Conservation (phyloP, 2,888 invertebrate genomes). For the Harpagoxenus sublaevis region DNA sequence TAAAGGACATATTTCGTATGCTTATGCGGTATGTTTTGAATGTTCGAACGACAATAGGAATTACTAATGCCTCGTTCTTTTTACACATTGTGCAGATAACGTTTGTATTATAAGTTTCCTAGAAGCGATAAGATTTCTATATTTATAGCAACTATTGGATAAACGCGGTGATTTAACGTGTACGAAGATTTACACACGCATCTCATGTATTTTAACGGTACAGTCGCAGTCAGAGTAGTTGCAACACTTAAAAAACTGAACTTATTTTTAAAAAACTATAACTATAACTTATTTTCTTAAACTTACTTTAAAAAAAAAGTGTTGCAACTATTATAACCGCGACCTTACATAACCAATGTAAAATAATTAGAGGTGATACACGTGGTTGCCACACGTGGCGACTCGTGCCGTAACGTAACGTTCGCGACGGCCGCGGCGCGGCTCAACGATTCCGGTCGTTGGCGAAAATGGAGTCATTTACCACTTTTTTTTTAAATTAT, state of each 20-base stretch:
- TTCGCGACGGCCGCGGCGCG: background rate
- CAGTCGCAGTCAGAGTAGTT: too few species aligned
- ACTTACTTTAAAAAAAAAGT: too few species aligned
- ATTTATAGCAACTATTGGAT: background rate
- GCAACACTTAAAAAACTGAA: too few species aligned
- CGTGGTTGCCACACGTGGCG: background rate
- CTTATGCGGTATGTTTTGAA: background rate
- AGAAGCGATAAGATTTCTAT: conserved; percentile 27
- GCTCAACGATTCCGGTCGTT: background rate
- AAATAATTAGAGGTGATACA: background rate
- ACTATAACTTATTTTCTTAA: too few species aligned
- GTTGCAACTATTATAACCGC: too few species aligned
- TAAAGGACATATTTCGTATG: background rate
- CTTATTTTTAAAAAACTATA: too few species aligned
- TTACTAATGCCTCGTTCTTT: background rate
- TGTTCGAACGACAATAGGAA: background rate
- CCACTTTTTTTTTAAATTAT: too few species aligned
- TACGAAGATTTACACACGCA: background rate
- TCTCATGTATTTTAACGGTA: background rate
- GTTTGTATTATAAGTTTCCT: background rate
- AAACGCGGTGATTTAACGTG: background rate
- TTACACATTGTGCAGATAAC: conserved; percentile 9
- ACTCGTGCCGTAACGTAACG: background rate
- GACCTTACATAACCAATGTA: background rate
- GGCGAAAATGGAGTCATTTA: background rate